Base-by-base conservation (phyloP, 2,113 vertebrate genomes). In the Tautogolabrus adspersus region DNA sequence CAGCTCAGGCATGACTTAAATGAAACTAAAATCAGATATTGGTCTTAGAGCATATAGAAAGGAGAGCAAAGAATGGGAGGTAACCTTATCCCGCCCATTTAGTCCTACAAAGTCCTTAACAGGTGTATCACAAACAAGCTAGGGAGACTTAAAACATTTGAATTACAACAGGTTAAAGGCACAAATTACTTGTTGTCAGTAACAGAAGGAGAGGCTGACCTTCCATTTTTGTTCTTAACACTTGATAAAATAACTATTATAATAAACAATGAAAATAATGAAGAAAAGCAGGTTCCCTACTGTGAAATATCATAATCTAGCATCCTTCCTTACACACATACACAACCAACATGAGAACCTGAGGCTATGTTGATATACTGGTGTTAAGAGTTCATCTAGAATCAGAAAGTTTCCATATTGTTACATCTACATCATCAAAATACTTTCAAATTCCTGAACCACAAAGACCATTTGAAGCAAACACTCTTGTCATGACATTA, bases 11-110 rank as follows among this genome's bases (percentile, higher is more conserved):
- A 82, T 47, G 62, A 82, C 60, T 69, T 58, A 83, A 86, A 82
- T 89, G 75, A 87, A 90, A 76, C 30, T 58, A 63, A 76, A 79
- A 69, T 83, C 73, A 82, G 79, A 88, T 75, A 65, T 37, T 70
- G 34, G 22, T 49, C 68, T 63, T 61, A 62, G 5, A 71, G 46
- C 22, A 52, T 21, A 71, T 46, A 77, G 11, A 65, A 42, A 54
- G 8, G 16, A 71, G 56, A 7, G 21, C 34, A 11, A 81, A 75
- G 22, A 66, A 21, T 16, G 22, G n/a, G 55, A 67, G 42, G 58
- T 40, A 66, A 76, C 22, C 2, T 2, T 22, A 86, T 61, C n/a
- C 40, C 8, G 72, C 22, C 30, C 4, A 79, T 68, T 34, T 23
- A 49, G 22, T 37, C 37, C 52, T 23, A 58, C 12, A 21, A 62